Conservation (phyloP, 2,797 vertebrate genomes). For the Argyrosomus regius region DNA sequence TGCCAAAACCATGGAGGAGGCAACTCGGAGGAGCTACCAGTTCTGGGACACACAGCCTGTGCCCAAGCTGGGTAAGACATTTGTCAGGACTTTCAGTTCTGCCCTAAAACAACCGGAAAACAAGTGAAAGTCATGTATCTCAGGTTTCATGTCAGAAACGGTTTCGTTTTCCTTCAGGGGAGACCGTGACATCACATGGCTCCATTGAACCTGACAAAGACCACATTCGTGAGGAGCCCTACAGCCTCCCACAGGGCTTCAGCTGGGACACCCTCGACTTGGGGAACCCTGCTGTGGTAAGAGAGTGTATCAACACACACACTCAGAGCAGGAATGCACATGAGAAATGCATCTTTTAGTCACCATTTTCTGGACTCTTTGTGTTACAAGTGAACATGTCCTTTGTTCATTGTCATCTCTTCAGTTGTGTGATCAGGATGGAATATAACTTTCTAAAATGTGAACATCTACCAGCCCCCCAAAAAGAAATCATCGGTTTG, state of each 20-base stretch:
- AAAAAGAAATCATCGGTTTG: too few species aligned
- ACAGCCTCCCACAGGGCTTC: conserved; percentile 96
- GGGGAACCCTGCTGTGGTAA: conserved; percentile 93
- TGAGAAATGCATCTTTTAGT: neutral
- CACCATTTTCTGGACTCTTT: neutral
- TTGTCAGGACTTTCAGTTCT: conserved; percentile 1
- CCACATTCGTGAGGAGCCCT: conserved; percentile 95
- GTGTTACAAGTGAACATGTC: too few species aligned
- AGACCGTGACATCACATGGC: conserved; percentile 95
- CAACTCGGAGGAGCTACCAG: conserved; percentile 97
- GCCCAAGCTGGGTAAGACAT: conserved; percentile 92
- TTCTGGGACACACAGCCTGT: conserved; percentile 99
- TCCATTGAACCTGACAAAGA: conserved; percentile 97
- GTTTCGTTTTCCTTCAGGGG: conserved; percentile 83
- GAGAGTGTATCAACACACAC: conserved; percentile 58
- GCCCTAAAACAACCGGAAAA: neutral
- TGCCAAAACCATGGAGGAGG: conserved; percentile 99
- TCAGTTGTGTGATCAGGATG: neutral
- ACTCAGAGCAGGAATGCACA: neutral
- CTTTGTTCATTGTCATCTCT: neutral
- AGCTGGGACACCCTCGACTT: conserved; percentile 97
- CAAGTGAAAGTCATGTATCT: neutral
- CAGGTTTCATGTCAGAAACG: neutral
- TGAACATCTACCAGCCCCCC: too few species aligned
- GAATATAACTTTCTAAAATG: too few species aligned